Base-by-base conservation (phyloP, 2,888 invertebrate genomes). In the Habroteleia sp. region DNA sequence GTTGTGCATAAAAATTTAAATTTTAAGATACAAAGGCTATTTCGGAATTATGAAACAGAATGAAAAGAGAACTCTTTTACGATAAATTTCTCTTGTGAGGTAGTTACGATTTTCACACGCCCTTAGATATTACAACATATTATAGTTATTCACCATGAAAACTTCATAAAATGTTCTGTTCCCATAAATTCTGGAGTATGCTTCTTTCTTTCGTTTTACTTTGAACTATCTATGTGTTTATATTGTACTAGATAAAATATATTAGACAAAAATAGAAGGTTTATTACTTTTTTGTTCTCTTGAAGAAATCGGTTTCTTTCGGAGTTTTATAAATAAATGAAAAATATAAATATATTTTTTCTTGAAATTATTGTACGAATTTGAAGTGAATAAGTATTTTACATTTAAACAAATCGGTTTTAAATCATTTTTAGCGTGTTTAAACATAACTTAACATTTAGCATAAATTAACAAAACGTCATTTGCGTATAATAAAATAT, bases 111-210 rank as follows among this genome's bases (percentile, higher is more conserved):
- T 48, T 62, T 62, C 48, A 39, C 37, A 46, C 39, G 35, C 20
- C 23, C 14, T 50, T 62, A 62, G 13, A 14, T 50, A 41, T 50
- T 62, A 60, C 37, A 46, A 35, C 25, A 35, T 25, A 25, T 60
- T 62, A 48, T 31, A 37, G 62, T 39, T 50, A 33, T 42, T 39
- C 33, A 10, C 50, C 46, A 50, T 50, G 41, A 63, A 63, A 62
- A 48, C 17, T 39, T 4, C 48, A 48, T 62, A 48, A 62, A 62
- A 62, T 29, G 37, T 37, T 37, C 37, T 37, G 60, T 46, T 46
- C 60, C 8, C 58, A 16, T 23, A 58, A 58, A 58, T 58, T 33
- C 58, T 11, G 14, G 8, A 33, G 31, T 5, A 23, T 14, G 27
- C 17, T 54, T 6, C 11, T 10, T 27, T 29, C 10, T 10, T 25